Base-by-base conservation (phyloP, 2,113 vertebrate species). In the Phocoena sinus region DNA sequence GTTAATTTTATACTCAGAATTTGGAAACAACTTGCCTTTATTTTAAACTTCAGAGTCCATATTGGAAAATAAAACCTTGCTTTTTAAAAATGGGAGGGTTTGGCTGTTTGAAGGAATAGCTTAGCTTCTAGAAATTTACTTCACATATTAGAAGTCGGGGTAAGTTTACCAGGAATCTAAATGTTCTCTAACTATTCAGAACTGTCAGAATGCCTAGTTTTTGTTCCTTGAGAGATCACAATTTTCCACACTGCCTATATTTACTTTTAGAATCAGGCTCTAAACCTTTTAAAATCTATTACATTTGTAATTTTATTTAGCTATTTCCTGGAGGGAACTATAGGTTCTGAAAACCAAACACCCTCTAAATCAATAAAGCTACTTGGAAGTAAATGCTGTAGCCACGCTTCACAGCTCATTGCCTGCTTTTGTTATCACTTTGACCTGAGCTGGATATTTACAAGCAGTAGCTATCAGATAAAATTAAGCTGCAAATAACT, bases 261-360 rank as follows among this genome's bases (percentile, higher is more conserved):
- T 50, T 82, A 85, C 88, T 95, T 97, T 80, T 31, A 97, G 96
- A 93, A 93, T 91, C 65, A 74, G 76, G 71, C 23, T 93, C 44
- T 79, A 91, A 79, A 73, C 36, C 77, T 95, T 80, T 94, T 68
- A 73, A 84, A 94, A 96, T 91, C 77, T 71, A 86, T 44, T 84
- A 91, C 44, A 95, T 93, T 92, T 76, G 95, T 60, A 79, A 73
- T 95, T 97, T 95, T 71, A 97, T 79, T 93, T 96, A 94, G 89
- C 92, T 92, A 33, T 96, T 97, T 97, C 91, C 95, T 97, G 82
- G 68, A 97, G 76, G 89, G 63, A 89, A 77, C 38, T 95, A 77
- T 13, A 89, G 74, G 62, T 53, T 67, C 41, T 86, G 79, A 86
- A 94, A 97, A 77, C 47, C 77, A 79, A 96, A 92, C 50, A 85